Conservation (phyloP, 1,140 invertebrate genomes). For the Lordiphosa collinella region DNA sequence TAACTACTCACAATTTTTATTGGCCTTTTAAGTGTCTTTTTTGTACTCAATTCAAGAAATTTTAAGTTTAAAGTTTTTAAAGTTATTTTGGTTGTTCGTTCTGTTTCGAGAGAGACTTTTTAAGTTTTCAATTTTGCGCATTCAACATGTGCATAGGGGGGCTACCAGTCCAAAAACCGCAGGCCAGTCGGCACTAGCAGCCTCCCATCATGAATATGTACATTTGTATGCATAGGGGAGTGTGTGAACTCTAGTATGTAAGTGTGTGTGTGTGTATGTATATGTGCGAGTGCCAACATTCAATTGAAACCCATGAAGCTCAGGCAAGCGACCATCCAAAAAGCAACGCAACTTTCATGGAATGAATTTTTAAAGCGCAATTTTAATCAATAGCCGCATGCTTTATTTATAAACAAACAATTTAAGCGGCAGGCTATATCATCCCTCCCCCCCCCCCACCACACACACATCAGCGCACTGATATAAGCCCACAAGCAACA, state of each 20-base stretch:
- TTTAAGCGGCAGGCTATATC: slow-evolving; percentile 29
- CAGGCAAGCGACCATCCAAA: not conserved
- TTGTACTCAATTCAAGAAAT: too few species aligned
- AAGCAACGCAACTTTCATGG: slow-evolving; percentile 20
- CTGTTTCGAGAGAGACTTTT: not conserved
- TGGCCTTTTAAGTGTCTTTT: too few species aligned
- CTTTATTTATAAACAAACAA: slow-evolving; percentile 75
- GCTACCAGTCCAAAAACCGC: slow-evolving; percentile 11
- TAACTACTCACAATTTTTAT: too few species aligned
- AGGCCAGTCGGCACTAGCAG: slow-evolving; percentile 2
- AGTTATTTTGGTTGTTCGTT: not conserved
- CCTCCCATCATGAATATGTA: slow-evolving; percentile 23
- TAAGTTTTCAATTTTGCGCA: slow-evolving; percentile 17
- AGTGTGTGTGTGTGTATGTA: slow-evolving; percentile 13
- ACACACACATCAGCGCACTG: not conserved
- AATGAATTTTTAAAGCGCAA: slow-evolving; percentile 73
- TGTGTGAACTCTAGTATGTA: slow-evolving; percentile 8
- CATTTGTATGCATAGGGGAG: slow-evolving; percentile 21
- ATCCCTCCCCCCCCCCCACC: not conserved
- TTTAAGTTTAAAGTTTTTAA: slow-evolving; percentile 4
- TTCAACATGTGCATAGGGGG: slow-evolving; percentile 38
- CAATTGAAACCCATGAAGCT: slow-evolving; percentile 52
- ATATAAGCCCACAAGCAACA: slow-evolving; percentile 11
- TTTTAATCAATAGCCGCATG: slow-evolving; percentile 69
- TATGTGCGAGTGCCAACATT: slow-evolving; percentile 21